Percentiles rank a stretch among this genome's conserved stretches.
These are phyloP conservation scores for Osmerus eperlanus DNA, from an alignment of 2,113 vertebrate species.

Conservation along the genomic window DNA sequence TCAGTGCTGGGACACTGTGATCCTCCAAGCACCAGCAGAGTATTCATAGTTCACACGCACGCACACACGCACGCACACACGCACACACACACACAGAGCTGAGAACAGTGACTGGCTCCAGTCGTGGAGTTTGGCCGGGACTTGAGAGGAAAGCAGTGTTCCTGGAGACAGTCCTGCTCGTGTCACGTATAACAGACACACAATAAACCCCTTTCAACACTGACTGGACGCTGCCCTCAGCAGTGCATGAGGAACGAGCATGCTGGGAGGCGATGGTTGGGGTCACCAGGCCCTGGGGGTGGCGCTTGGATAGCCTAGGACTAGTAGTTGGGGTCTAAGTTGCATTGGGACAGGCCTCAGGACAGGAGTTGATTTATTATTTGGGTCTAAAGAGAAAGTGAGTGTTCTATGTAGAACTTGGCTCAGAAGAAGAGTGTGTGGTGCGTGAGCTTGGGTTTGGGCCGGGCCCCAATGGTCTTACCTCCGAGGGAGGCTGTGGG, in stretches of 20 bases:
- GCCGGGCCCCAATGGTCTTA: slow-evolving; percentile 33
- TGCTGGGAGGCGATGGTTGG: background rate
- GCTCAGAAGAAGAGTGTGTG: background rate
- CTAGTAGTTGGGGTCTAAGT: no score
- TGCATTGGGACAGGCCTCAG: no score
- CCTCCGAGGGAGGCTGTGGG: slow-evolving; percentile 88
- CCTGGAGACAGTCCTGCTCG: slow-evolving; percentile 35
- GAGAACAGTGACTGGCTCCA: slow-evolving; percentile 40
- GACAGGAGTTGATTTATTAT: no score
- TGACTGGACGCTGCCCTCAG: slow-evolving; percentile 13
- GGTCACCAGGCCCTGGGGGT: no score
- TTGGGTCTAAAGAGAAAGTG: no score
- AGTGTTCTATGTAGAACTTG: no score
- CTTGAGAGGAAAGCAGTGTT: slow-evolving; percentile 41
- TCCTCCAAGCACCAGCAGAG: background rate
- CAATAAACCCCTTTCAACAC: slow-evolving; percentile 47
- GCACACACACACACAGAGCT: slow-evolving; percentile 10
- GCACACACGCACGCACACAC: no score
- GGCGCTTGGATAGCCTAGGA: no score
- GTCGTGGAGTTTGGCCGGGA: slow-evolving; percentile 40
- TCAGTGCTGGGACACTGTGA: background rate
- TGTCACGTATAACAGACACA: slow-evolving; percentile 24
- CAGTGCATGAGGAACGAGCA: background rate
- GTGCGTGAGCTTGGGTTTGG: background rate
- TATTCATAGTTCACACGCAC: no score